Conservation (phyloP, 2,888 invertebrate genomes). For the Malthinus seriepunctatus region DNA sequence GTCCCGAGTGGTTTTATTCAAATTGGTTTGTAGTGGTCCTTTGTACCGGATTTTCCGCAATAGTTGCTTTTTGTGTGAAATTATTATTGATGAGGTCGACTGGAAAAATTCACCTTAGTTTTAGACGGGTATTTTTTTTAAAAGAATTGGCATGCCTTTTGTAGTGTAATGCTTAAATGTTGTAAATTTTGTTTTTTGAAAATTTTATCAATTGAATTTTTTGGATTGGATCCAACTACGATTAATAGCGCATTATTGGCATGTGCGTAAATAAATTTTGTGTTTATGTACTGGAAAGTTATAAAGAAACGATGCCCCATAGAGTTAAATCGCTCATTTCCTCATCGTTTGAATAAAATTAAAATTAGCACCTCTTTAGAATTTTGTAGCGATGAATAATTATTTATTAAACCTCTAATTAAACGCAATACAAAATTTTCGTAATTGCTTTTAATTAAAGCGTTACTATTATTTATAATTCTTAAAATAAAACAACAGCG, state of each 20-base stretch:
- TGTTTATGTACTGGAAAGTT: too few species aligned
- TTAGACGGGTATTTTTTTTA: slow-evolving; percentile 42
- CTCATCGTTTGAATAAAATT: background rate
- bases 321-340: too few species aligned
- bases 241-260: too few species aligned
- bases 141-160: slow-evolving; percentile 18
- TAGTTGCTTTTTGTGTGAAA: slow-evolving; percentile 50
- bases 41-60: slow-evolving; percentile 47
- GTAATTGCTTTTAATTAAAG: background rate
- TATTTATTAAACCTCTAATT: background rate
- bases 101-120: slow-evolving; percentile 40
- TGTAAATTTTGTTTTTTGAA: slow-evolving; percentile 5
- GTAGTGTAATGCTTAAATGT: background rate
- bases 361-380: background rate
- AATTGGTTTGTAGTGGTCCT: slow-evolving; percentile 46
- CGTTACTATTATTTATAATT: background rate
- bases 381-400: background rate
- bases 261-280: too few species aligned
- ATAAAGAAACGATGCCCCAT: too few species aligned
- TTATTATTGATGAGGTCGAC: slow-evolving; percentile 45
- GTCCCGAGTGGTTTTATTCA: slow-evolving; percentile 44
- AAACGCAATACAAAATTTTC: background rate
- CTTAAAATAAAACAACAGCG: background rate
- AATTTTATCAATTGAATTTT: background rate
- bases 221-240: background rate